Evolutionary conservation across 2,797 vertebrate genomes (phyloP), one percentile per base, ranked within the genome.

Genomic region (Coracias cyanogaster): DNA sequence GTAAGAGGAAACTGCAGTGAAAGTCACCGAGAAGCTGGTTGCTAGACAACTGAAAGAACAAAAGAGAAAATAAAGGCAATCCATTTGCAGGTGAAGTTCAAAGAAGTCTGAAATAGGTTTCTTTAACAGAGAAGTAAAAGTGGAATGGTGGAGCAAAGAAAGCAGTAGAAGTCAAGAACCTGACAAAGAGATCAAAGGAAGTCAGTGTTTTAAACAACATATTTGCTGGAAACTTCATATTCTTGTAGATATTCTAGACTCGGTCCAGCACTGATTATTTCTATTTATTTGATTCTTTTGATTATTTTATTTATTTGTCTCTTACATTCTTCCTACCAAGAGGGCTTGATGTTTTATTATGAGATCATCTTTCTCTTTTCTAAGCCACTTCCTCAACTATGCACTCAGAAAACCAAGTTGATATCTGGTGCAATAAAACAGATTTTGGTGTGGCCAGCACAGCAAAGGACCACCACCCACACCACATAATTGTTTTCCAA

Each of bases 41-140:
- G 57, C 70, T 78, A 92, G 55, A 80, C 76, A 91, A 91, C 88
- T 85, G 76, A 73, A 90, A 80, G 65, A 54, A 82, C 22, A 77
- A 77, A 82, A 60, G 16, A 51, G 31, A 92, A 85, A 87, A 80
- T 28, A 80, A 85, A 92, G 37, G 31, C 49, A 77, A 37, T 39
- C 2, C 11, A 33, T 77, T 76, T 55, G 15, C 31, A 41, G 51
- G 12, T 64, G 57, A 82, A 48, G 33, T 80, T 91, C 46, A 71
- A 71, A 87, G 33, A 64, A 81, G 7, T 41, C 48, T 67, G 61
- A 87, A 89, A 83, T 14, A 25, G 19, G 20, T 84, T 81, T 81
- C 48, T 90, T 43, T 67, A 82, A 73, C 0, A 88, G 29, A 49
- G 58, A 61, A 67, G n/a, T 29, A 71, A 67, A 62, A 52, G 51